Evolutionary conservation across 2,113 vertebrate species (phyloP).

Genomic region (Cololabis saira): DNA sequence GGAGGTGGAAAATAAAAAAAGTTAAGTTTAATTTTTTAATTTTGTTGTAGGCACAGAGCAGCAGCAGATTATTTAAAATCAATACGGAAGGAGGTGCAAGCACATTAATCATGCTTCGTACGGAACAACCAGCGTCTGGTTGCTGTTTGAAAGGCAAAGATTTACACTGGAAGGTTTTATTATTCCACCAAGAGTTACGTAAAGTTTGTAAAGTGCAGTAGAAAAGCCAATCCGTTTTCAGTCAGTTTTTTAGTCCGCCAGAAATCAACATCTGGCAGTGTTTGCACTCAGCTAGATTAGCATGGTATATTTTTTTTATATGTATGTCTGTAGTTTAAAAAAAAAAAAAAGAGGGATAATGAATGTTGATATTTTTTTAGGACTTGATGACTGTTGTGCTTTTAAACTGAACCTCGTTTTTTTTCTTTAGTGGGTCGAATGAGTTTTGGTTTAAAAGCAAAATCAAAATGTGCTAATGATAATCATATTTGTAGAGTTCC

Average conservation of each 20-base stretch:
- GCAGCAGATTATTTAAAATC: constrained; percentile 30
- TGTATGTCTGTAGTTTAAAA: constrained; percentile 51
- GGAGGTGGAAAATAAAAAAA: background rate
- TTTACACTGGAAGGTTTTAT: constrained; percentile 71
- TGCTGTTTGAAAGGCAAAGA: constrained; percentile 32
- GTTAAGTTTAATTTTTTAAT: constrained; percentile 10
- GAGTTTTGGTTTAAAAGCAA: constrained; percentile 35
- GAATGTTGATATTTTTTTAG: constrained; percentile 81
- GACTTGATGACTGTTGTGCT: constrained; percentile 66
- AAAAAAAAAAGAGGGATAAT: constrained; percentile 52
- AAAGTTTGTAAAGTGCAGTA: constrained; percentile 23
- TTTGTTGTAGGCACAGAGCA: constrained; percentile 13
- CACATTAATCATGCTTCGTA: background rate
- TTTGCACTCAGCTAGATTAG: constrained; percentile 91
- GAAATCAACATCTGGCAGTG: constrained; percentile 86
- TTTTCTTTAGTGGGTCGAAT: constrained; percentile 51
- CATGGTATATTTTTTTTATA: constrained; percentile 77
- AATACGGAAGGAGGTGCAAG: background rate
- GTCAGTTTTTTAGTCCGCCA: constrained; percentile 83
- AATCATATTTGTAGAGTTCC: constrained; percentile 71
- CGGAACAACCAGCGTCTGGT: constrained; percentile 12
- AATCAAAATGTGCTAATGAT: constrained; percentile 59
- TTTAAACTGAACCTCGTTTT: constrained; percentile 62
- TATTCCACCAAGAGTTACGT: constrained; percentile 40
- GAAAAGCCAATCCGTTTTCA: constrained; percentile 63